Evolutionary conservation across 2,888 invertebrate species (phyloP).

Genomic region (Clunio marinus): DNA sequence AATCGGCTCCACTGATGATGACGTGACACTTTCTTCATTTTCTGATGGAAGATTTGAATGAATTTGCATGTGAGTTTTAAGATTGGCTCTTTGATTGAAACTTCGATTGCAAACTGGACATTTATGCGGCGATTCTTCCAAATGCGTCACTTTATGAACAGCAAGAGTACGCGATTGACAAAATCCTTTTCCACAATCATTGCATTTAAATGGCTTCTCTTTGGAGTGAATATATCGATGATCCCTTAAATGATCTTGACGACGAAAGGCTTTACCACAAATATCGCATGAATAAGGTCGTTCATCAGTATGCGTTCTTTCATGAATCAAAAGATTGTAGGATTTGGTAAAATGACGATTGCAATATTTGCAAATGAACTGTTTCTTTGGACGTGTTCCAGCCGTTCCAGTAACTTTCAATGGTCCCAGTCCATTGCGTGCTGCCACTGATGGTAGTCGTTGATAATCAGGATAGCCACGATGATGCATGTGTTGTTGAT

Average conservation of each 20-base stretch:
- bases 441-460: slow-evolving; percentile 52
- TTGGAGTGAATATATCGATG: slow-evolving; percentile 97
- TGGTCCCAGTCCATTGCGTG: slow-evolving; percentile 55
- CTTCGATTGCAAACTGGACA: slow-evolving; percentile 83
- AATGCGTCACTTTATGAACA: slow-evolving; percentile 89
- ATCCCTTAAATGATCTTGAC: slow-evolving; percentile 90
- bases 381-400: slow-evolving; percentile 66
- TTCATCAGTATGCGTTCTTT: slow-evolving; percentile 95
- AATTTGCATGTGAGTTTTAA: slow-evolving; percentile 84
- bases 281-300: slow-evolving; percentile 94
- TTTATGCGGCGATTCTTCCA: slow-evolving; percentile 91
- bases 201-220: slow-evolving; percentile 97
- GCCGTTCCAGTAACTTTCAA: slow-evolving; percentile 57
- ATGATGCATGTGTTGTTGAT: slow-evolving; percentile 52
- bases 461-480: slow-evolving; percentile 55
- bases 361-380: slow-evolving; percentile 98
- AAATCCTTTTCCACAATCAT: slow-evolving; percentile 95
- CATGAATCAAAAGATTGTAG: slow-evolving; percentile 95
- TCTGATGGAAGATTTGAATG: slow-evolving; percentile 59
- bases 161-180: slow-evolving; percentile 95
- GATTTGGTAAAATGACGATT: slow-evolving; percentile 96
- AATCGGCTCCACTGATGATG: slow-evolving; percentile 47
- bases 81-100: slow-evolving; percentile 88
- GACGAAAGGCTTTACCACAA: slow-evolving; percentile 90
- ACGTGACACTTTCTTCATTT: slow-evolving; percentile 55